Evolutionary conservation across 2,113 vertebrate species (phyloP).

Genomic region (Scomber colias): DNA sequence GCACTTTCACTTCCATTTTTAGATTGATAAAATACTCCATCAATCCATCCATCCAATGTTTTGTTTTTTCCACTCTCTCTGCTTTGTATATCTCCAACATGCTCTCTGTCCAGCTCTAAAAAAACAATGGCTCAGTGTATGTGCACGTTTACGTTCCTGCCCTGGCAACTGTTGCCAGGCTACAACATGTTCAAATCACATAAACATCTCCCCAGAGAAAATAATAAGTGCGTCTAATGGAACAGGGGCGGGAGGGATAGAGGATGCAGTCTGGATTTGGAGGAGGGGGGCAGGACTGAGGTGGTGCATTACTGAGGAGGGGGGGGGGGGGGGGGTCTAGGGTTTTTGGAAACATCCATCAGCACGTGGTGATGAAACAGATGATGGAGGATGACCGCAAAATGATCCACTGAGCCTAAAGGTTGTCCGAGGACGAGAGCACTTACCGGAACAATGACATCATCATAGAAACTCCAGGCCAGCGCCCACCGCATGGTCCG

Average conservation of each 20-base stretch:
- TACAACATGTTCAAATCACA: constrained; percentile 73
- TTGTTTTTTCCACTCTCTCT: background rate
- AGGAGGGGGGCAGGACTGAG: constrained; percentile 12
- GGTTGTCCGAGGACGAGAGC: background rate
- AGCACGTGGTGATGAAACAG: background rate
- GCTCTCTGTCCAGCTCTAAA: constrained; percentile 40
- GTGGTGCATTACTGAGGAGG: constrained; percentile 63
- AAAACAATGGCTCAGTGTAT: constrained; percentile 39
- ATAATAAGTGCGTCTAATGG: constrained; percentile 78
- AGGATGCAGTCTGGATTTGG: constrained; percentile 38
- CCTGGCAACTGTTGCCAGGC: constrained; percentile 84
- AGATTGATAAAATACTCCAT: no score
- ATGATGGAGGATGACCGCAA: background rate
- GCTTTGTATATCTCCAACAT: constrained; percentile 17
- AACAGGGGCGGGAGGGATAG: constrained; percentile 55
- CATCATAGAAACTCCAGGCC: constrained; percentile 98
- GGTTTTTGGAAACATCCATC: constrained; percentile 41
- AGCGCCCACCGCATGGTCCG: constrained; percentile 98
- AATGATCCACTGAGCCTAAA: background rate
- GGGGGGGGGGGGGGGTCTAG: background rate
- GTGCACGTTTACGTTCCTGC: constrained; percentile 46
- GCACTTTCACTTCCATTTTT: no score
- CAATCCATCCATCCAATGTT: background rate
- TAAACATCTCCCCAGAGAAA: constrained; percentile 67
- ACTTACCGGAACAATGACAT: constrained; percentile 95